A percentile compares a stretch with the other conserved stretches of the same genome.
phyloP scores from a whole-genome alignment of 2,888 invertebrate genomes.

The Sinopyrophorus schimmeli region DNA sequence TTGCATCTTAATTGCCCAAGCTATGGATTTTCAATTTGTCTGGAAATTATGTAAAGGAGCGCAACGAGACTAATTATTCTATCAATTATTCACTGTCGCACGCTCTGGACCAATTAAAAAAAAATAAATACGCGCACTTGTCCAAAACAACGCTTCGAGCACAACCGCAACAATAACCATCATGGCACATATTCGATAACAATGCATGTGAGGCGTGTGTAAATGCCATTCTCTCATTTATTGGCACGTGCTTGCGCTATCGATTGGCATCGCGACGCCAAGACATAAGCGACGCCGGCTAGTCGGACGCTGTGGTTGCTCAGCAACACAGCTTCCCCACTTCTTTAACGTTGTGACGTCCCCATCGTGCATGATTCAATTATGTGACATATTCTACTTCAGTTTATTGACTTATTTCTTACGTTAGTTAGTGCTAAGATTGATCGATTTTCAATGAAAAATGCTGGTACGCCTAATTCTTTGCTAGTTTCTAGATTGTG shows the following conservation, averaged over 20 bases:
- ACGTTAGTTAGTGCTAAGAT: slow-evolving; percentile 34
- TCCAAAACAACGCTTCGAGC: no score
- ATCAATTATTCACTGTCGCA: no score
- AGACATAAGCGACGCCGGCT: slow-evolving; percentile 46
- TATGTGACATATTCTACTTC: slow-evolving; percentile 53
- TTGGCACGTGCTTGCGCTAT: slow-evolving; percentile 43
- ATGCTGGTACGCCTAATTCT: slow-evolving; percentile 12
- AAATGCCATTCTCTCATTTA: slow-evolving; percentile 40
- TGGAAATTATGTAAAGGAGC: no score
- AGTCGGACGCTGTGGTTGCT: slow-evolving; percentile 51
- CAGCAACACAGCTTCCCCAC: slow-evolving; percentile 54
- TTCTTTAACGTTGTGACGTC: slow-evolving; percentile 40
- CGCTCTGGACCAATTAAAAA: no score
- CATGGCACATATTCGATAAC: slow-evolving; percentile 10
- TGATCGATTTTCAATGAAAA: slow-evolving; percentile 31
- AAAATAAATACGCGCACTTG: no score
- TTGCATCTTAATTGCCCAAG: no score
- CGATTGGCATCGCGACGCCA: slow-evolving; percentile 44
- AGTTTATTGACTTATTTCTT: slow-evolving; percentile 53
- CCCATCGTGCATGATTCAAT: slow-evolving; percentile 52
- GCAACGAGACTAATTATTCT: no score
- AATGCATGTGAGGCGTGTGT: slow-evolving; percentile 31
- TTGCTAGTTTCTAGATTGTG: slow-evolving; percentile 3
- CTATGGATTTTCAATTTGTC: no score
- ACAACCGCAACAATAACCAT: no score